phyloP scores from a whole-genome alignment of 2,797 vertebrate species.

The Huso huso region DNA sequence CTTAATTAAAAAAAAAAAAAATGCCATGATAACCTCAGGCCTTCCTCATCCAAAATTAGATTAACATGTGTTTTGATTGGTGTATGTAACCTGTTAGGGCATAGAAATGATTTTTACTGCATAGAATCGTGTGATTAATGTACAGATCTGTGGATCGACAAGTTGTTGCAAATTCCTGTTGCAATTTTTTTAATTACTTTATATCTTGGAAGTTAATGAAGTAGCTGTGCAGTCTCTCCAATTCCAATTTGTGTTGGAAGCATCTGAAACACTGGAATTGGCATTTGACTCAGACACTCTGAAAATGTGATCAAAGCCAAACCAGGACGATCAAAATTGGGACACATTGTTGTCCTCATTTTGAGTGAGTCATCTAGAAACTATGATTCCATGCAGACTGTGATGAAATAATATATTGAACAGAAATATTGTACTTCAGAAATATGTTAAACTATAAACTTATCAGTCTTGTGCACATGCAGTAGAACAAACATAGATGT shows the following conservation, averaged over 20 bases:
- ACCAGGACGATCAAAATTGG: background rate
- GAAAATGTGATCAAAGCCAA: background rate
- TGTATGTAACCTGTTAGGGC: constrained; percentile 35
- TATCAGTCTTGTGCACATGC: no score
- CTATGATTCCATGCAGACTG: no score
- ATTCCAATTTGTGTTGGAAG: constrained; percentile 10
- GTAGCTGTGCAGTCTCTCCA: constrained; percentile 4
- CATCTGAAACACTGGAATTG: constrained; percentile 12
- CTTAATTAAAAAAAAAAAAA: constrained; percentile 2
- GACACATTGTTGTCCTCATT: background rate
- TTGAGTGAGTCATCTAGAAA: no score
- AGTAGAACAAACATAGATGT: no score
- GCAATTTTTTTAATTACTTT: background rate
- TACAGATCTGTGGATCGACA: constrained; percentile 12
- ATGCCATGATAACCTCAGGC: constrained; percentile 7
- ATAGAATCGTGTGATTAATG: constrained; percentile 29
- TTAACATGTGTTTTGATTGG: constrained; percentile 29
- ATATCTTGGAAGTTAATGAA: constrained; percentile 16
- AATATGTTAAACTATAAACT: no score
- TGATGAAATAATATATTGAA: no score
- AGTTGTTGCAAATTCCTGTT: no score
- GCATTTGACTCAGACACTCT: constrained; percentile 16
- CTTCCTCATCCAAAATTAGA: constrained; percentile 24
- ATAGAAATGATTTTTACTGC: constrained; percentile 31
- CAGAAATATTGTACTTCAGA: no score